A percentile compares a stretch with the other conserved stretches of the same genome.
Conservation (phyloP, 2,888 invertebrate species). For the Torymus aiolomorphi region DNA sequence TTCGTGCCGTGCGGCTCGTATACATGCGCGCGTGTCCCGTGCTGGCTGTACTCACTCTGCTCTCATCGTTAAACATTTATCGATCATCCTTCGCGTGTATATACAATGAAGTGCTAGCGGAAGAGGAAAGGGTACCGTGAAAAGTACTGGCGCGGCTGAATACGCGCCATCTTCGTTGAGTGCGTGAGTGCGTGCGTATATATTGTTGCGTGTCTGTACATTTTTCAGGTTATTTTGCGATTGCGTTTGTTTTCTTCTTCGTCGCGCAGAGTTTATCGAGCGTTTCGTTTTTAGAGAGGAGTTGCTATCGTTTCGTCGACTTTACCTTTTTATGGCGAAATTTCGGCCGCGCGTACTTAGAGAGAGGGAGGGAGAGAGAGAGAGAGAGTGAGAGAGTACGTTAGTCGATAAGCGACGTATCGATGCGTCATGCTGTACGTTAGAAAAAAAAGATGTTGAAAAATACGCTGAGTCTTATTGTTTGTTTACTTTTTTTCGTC, state of each 20-base stretch:
- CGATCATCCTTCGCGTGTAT: constrained; percentile 46
- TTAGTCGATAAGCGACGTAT: too few species aligned
- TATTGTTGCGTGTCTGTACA: background rate
- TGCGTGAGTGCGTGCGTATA: too few species aligned
- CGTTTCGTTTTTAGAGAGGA: background rate
- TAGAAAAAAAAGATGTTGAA: too few species aligned
- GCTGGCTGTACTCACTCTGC: background rate
- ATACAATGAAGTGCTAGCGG: constrained; percentile 15
- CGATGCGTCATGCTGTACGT: too few species aligned
- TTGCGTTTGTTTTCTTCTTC: background rate
- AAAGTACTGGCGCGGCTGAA: background rate
- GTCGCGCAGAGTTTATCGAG: background rate
- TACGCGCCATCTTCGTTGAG: constrained; percentile 2
- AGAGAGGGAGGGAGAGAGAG: too few species aligned
- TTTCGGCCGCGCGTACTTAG: background rate
- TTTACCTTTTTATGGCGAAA: background rate
- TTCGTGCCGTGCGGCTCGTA: background rate
- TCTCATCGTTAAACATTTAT: constrained; percentile 38
- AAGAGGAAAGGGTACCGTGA: background rate
- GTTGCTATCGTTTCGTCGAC: background rate
- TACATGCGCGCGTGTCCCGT: background rate
- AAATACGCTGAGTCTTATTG: too few species aligned
- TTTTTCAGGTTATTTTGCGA: background rate
- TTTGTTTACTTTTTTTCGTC: too few species aligned
- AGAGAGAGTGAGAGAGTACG: too few species aligned